phyloP scores from a whole-genome alignment of 2,888 invertebrate genomes.

The Habroteleia sp. region DNA sequence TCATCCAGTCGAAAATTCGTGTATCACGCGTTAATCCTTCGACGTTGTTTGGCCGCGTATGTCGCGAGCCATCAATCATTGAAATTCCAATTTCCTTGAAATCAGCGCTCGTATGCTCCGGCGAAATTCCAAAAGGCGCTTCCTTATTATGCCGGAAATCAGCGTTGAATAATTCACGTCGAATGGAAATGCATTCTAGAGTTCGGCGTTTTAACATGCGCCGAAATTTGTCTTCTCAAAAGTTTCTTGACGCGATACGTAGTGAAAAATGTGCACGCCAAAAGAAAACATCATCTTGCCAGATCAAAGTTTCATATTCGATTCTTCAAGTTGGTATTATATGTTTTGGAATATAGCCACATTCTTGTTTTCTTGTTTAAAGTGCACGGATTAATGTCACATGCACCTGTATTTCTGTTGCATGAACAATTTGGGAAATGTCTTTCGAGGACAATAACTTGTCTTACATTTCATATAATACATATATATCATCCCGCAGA shows the following conservation, averaged over 20 bases:
- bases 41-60: neutral
- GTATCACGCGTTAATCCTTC: constrained; percentile 8
- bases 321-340: constrained; percentile 2
- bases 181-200: constrained; percentile 51
- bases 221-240: constrained; percentile 45
- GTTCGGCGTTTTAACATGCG: constrained; percentile 36
- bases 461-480: too few relatives aligned
- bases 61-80: constrained; percentile 27
- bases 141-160: constrained; percentile 58
- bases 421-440: too few relatives aligned
- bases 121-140: constrained; percentile 44
- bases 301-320: constrained; percentile 8
- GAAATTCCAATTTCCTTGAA: constrained; percentile 52
- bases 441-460: too few relatives aligned
- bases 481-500: too few relatives aligned
- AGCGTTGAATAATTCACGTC: constrained; percentile 57
- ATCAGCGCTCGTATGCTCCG: constrained; percentile 43
- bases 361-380: neutral
- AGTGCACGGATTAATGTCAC: constrained; percentile 1
- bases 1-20: neutral
- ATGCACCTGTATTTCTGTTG: constrained; percentile 40
- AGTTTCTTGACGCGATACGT: constrained; percentile 29
- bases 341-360: constrained; percentile 1
- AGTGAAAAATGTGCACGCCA: neutral
- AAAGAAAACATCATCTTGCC: constrained; percentile 5